Conservation (phyloP, 35 echinoderm and acorn worm species). For the Apostichopus japonicus region DNA sequence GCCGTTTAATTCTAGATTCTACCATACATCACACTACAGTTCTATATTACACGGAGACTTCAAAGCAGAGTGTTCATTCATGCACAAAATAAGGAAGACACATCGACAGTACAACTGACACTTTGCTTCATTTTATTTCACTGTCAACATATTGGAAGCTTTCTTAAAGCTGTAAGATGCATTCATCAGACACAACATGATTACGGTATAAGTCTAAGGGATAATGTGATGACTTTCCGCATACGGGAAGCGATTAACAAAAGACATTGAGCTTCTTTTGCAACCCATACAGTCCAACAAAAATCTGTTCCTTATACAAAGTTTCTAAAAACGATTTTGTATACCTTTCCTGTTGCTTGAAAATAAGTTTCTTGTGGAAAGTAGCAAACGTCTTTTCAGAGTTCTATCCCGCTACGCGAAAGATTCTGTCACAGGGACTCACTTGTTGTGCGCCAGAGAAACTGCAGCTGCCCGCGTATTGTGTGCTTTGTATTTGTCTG, state of each 20-base stretch:
- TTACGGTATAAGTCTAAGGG: neutral
- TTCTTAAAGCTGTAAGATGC: neutral
- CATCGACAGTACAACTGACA: neutral
- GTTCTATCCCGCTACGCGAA: slow-evolving; percentile 47
- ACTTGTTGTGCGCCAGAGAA: neutral
- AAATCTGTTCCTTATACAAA: neutral
- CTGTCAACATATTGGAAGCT: neutral
- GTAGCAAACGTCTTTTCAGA: slow-evolving; percentile 57
- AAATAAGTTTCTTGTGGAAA: neutral
- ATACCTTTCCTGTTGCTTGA: neutral
- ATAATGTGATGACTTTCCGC: neutral
- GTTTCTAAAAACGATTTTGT: neutral
- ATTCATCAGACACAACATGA: neutral
- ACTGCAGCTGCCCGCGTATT: slow-evolving; percentile 48
- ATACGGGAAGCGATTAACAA: too few relatives aligned
- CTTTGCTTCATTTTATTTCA: neutral
- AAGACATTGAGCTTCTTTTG: too few relatives aligned
- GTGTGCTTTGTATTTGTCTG: slow-evolving; percentile 53
- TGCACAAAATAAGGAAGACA: neutral
- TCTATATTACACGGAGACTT: too few relatives aligned
- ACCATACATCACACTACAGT: too few relatives aligned
- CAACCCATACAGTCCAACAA: neutral
- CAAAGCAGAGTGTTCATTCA: too few relatives aligned
- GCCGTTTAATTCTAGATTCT: too few relatives aligned
- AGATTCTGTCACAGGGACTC: slow-evolving; percentile 52